A percentile compares a stretch with the other conserved stretches of the same genome.
phyloP scores from a whole-genome alignment of 1,140 invertebrate genomes.

The Wasmannia auropunctata region DNA sequence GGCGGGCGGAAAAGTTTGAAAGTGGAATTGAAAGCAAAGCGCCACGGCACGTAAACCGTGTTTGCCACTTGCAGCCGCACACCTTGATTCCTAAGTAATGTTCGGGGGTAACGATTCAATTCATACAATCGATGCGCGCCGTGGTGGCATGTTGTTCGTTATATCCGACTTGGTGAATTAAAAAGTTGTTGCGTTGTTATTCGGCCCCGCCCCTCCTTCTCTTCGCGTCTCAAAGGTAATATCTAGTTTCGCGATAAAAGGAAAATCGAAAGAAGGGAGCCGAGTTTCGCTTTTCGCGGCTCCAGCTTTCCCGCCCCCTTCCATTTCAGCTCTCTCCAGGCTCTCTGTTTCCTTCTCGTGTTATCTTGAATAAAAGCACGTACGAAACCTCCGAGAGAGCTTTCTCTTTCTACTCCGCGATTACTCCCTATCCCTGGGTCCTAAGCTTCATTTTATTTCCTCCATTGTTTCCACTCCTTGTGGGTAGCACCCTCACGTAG shows the following conservation, averaged over 20 bases:
- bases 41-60: conserved; percentile 72
- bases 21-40: conserved; percentile 83
- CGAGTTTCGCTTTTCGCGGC: conserved; percentile 2
- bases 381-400: conserved; percentile 59
- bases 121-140: background rate
- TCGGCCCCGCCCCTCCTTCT: no score
- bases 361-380: conserved; percentile 73
- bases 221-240: conserved; percentile 7
- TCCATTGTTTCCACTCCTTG: conserved; percentile 80
- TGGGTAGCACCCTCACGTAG: conserved; percentile 71
- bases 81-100: conserved; percentile 68
- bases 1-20: conserved; percentile 80
- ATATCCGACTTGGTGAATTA: conserved; percentile 16
- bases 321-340: conserved; percentile 37
- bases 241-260: conserved; percentile 16
- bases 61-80: conserved; percentile 71
- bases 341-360: conserved; percentile 60
- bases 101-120: conserved; percentile 59
- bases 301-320: background rate
- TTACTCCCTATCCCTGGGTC: conserved; percentile 58
- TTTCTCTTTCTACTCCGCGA: conserved; percentile 59
- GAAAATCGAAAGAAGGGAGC: conserved; percentile 2
- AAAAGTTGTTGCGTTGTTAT: conserved; percentile 9
- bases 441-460: conserved; percentile 83
- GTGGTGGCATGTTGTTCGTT: background rate